phyloP scores from a whole-genome alignment of 2,797 vertebrate genomes.

The Rhynchonycteris naso region DNA sequence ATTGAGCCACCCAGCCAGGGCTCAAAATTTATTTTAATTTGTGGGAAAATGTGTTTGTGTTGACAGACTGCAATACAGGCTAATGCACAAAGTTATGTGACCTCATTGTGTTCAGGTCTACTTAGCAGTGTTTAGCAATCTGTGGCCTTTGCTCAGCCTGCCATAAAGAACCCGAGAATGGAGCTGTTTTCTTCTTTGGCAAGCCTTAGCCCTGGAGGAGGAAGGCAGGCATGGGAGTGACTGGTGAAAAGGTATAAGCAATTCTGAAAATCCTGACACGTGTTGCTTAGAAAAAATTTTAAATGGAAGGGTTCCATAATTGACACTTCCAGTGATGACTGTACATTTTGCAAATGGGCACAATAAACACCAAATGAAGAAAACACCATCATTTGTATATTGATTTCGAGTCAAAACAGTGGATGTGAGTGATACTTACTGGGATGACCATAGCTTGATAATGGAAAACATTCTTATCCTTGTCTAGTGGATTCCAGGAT shows the following conservation, averaged over 20 bases:
- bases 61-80: not conserved
- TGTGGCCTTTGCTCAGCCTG: not conserved
- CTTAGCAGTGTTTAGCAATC: not conserved
- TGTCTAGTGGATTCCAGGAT: constrained; percentile 80
- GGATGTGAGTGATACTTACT: constrained; percentile 23
- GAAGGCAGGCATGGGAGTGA: not conserved
- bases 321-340: not conserved
- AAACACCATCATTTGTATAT: constrained; percentile 5
- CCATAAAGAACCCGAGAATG: not conserved
- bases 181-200: not conserved
- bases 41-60: not conserved
- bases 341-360: not conserved
- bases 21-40: not conserved
- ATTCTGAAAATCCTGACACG: constrained; percentile 13
- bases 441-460: not conserved
- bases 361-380: not conserved
- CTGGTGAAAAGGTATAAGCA: not conserved
- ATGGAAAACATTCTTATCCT: constrained; percentile 27
- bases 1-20: too few relatives aligned
- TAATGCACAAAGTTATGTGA: not conserved
- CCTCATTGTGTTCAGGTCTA: not conserved
- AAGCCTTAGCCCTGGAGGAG: not conserved
- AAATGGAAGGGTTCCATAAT: not conserved
- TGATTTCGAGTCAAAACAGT: not conserved
- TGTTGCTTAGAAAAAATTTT: constrained; percentile 40